Evolutionary conservation across 2,113 vertebrate species (phyloP).

Genomic region (Cinclus cinclus): DNA sequence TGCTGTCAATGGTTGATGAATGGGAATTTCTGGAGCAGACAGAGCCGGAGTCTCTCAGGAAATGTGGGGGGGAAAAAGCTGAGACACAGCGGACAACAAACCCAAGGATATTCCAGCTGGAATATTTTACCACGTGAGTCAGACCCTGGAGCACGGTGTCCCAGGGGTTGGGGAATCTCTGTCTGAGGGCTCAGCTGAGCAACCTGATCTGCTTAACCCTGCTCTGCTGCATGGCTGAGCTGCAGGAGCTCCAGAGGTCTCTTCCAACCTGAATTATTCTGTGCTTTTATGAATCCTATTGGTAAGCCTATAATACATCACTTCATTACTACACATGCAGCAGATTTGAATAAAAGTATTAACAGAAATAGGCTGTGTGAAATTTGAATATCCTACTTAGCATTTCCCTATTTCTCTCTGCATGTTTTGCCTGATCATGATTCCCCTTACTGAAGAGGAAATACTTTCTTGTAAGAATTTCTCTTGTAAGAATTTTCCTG

Average conservation of each 20-base stretch:
- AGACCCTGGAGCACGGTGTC: not conserved
- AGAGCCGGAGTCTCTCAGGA: not conserved
- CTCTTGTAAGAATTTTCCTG: not conserved
- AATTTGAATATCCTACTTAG: not conserved
- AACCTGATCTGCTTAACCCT: not conserved
- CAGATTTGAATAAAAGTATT: not conserved
- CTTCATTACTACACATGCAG: not conserved
- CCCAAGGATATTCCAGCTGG: not conserved
- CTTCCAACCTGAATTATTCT: not conserved
- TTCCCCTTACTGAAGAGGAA: not conserved
- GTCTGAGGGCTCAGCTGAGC: not conserved
- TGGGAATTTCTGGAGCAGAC: not conserved
- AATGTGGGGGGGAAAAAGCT: not conserved
- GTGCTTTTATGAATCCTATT: not conserved
- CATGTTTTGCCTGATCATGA: not conserved
- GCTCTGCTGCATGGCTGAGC: not conserved
- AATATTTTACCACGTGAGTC: accelerated
- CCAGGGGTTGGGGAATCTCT: accelerated
- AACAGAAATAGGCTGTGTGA: not conserved
- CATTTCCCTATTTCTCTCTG: not conserved
- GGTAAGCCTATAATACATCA: not conserved
- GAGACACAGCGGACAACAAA: not conserved
- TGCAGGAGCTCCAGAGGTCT: not conserved
- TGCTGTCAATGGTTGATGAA: not conserved
- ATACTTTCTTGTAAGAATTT: not conserved